These are phyloP conservation scores for Thamnophis elegans DNA, from an alignment of 2,797 vertebrate genomes.

Conservation along the genomic window DNA sequence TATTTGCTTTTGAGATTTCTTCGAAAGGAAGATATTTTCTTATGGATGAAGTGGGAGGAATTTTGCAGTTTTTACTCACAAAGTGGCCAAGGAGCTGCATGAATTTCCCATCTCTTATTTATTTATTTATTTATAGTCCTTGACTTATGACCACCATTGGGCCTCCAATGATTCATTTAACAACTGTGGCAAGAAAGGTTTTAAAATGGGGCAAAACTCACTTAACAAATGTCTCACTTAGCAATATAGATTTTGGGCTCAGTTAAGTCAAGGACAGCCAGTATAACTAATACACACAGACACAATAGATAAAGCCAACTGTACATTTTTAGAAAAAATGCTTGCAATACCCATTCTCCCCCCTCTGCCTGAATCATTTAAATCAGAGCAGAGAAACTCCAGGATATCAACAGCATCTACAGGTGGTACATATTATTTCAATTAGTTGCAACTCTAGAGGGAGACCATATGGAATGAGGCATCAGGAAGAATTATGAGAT, in stretches of 20 bases:
- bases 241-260: neutral
- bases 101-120: neutral
- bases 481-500: conserved; percentile 11
- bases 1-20: neutral
- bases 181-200: neutral
- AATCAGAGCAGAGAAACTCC: neutral
- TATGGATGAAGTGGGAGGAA: neutral
- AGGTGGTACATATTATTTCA: conserved; percentile 5
- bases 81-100: neutral
- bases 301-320: neutral
- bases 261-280: neutral
- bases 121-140: neutral
- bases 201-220: too few relatives aligned
- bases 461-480: neutral
- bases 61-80: neutral
- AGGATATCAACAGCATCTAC: neutral
- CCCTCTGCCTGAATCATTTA: neutral
- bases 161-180: neutral
- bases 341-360: neutral
- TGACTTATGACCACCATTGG: neutral
- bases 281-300: neutral
- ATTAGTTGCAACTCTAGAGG: neutral
- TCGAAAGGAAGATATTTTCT: neutral
- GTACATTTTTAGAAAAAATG: neutral
- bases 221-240: too few relatives aligned